Percentiles rank a stretch among this genome's conserved stretches.
These are phyloP conservation scores for Forbesichthys papilliferus DNA, from an alignment of 2,113 vertebrate species.

Conservation along the genomic window DNA sequence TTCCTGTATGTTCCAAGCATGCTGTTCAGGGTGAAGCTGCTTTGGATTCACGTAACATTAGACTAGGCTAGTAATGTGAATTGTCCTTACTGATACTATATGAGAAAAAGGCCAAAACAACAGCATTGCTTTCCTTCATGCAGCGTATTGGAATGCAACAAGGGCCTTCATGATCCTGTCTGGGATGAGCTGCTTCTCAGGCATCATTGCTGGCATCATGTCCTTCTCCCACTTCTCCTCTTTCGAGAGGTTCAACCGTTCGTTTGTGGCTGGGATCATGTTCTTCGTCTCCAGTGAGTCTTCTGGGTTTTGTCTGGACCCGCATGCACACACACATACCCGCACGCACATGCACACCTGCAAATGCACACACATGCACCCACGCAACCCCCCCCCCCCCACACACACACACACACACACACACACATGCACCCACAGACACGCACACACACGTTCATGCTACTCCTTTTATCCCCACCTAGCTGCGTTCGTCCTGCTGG, in stretches of 20 bases:
- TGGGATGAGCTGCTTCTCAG: constrained; percentile 79
- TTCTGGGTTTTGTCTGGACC: background rate
- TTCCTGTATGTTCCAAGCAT: background rate
- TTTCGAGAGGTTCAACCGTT: constrained; percentile 82
- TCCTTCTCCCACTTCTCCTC: constrained; percentile 83
- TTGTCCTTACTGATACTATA: too few relatives aligned
- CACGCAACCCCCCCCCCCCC: background rate
- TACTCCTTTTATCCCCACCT: background rate
- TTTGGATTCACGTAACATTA: too few relatives aligned
- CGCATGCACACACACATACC: background rate
- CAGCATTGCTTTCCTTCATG: constrained; percentile 13
- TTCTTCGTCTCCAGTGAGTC: constrained; percentile 87
- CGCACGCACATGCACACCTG: background rate
- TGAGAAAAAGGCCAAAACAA: background rate
- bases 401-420: constrained; percentile 1
- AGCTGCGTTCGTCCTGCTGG: constrained; percentile 83
- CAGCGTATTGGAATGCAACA: constrained; percentile 88
- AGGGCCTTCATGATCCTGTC: constrained; percentile 90
- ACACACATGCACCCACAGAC: background rate
- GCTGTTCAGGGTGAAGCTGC: too few relatives aligned
- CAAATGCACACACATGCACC: constrained; percentile 6
- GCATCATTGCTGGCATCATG: constrained; percentile 82
- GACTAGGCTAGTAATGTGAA: too few relatives aligned
- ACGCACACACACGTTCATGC: background rate
- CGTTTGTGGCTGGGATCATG: constrained; percentile 83